Evolutionary conservation across 1,140 invertebrate species (phyloP).

Genomic region (Zaprionus gabonicus): DNA sequence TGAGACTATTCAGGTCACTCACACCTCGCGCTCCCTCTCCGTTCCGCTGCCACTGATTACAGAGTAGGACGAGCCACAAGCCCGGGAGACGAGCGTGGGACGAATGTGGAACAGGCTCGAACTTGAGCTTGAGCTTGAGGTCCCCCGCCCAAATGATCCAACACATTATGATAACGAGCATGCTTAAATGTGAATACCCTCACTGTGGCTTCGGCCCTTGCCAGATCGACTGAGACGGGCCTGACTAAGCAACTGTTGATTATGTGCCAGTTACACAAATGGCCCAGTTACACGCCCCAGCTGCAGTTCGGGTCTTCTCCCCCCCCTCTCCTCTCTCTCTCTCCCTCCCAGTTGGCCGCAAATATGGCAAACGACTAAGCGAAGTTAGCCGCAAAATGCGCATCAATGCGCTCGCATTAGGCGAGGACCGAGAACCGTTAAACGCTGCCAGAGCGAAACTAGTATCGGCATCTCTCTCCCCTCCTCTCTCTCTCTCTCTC

Average conservation of each 20-base stretch:
- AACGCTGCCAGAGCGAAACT: slow-evolving; percentile 45
- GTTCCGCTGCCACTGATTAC: slow-evolving; percentile 25
- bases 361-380: slow-evolving; percentile 26
- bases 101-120: slow-evolving; percentile 26
- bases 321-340: background rate
- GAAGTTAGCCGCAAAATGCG: slow-evolving; percentile 50
- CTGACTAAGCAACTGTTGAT: slow-evolving; percentile 77
- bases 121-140: background rate
- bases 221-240: slow-evolving; percentile 36
- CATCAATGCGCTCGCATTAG: slow-evolving; percentile 74
- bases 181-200: slow-evolving; percentile 47
- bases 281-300: slow-evolving; percentile 76
- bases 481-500: background rate
- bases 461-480: slow-evolving; percentile 1
- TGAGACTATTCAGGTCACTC: slow-evolving; percentile 65
- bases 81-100: background rate
- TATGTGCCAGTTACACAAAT: slow-evolving; percentile 79
- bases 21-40: slow-evolving; percentile 45
- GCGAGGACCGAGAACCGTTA: slow-evolving; percentile 65
- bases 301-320: background rate
- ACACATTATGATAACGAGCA: slow-evolving; percentile 81
- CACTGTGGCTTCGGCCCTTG: slow-evolving; percentile 32
- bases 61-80: slow-evolving; percentile 17
- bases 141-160: slow-evolving; percentile 52
- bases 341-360: background rate